These are phyloP conservation scores for Lasius fuliginosus DNA, from an alignment of 2,888 invertebrate species.

Conservation along the genomic window DNA sequence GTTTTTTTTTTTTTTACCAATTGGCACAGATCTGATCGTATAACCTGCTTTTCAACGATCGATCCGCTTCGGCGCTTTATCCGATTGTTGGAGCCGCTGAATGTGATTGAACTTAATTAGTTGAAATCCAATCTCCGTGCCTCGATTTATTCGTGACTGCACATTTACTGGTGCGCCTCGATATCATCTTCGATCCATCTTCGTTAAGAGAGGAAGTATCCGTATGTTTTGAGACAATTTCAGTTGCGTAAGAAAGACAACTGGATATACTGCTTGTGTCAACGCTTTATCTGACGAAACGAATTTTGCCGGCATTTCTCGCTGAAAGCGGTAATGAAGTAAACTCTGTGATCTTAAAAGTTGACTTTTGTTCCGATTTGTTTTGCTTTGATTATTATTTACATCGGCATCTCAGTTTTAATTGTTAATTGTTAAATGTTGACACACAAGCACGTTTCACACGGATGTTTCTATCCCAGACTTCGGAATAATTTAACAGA, in stretches of 20 bases:
- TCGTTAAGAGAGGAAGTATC: neutral
- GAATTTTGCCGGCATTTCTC: conserved; percentile 3
- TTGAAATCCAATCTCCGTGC: conserved; percentile 8
- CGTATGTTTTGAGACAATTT: neutral
- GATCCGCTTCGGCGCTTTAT: conserved; percentile 23
- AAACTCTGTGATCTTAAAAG: conserved; percentile 13
- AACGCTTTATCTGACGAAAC: neutral
- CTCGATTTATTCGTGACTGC: conserved; percentile 10
- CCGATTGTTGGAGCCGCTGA: conserved; percentile 30
- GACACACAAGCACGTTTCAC: neutral
- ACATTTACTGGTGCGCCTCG: neutral
- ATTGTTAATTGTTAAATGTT: neutral
- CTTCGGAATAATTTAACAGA: neutral
- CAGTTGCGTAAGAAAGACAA: neutral
- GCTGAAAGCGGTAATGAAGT: neutral
- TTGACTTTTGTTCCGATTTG: neutral
- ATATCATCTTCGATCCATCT: neutral
- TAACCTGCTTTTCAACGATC: conserved; percentile 26
- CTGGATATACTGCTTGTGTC: neutral
- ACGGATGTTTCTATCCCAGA: neutral
- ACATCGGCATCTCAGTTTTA: neutral
- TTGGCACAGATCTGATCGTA: conserved; percentile 15
- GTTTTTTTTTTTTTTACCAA: conserved; percentile 7
- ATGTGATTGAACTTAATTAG: conserved; percentile 41
- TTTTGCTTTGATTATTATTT: conserved; percentile 2